Evolutionary conservation across 2,797 vertebrate genomes (phyloP), one percentile per base, ranked within the genome.

Genomic region (Microcaecilia unicolor): DNA sequence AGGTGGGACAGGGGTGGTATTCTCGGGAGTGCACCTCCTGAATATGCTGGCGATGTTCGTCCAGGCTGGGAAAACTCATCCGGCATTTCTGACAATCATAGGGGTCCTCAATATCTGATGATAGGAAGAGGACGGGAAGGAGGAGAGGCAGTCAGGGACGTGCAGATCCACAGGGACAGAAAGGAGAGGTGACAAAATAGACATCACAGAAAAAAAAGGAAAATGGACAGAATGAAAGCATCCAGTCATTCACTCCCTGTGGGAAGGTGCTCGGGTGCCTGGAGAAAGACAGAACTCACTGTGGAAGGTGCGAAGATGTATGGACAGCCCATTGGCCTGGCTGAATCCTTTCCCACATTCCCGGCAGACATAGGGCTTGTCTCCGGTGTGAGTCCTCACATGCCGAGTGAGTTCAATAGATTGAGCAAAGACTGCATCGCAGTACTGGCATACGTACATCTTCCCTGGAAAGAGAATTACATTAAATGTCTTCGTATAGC

Each of bases 361-460:
- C 27, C 83, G 61, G 72, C 92, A 96, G 40, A 91, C 87, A 0
- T 88, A 92, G 0, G 91, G 90, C 48, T 91, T 89, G 60, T 93
- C 90, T 1, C 89, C 87, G 0, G 86, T 94, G 82, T 93, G 92
- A 3, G 90, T 91, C 14, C 84, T 66, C 40, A 93, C 82, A 0
- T 96, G 92, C 4, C 86, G 81, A 0, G 85, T 90, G 44, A 96
- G 80, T 55, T 95, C 86, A 0, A 93, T 90, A 41, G 88, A 90
- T 72, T 93, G 93, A 10, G 89, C 84, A 2, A 96, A 95, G 13
- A 88, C 74, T 0, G 87, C 84, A 0, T 90, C 78, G 5, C 93
- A 97, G 41, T 91, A 93, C 74, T 91, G 91, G 56, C 90, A 96
- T 3, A 77, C 80, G 0, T 88, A 93, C 92, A 93, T 91, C 55